These are phyloP conservation scores for Pelochelys cantorii DNA, from an alignment of 2,797 vertebrate species.

Conservation along the genomic window DNA sequence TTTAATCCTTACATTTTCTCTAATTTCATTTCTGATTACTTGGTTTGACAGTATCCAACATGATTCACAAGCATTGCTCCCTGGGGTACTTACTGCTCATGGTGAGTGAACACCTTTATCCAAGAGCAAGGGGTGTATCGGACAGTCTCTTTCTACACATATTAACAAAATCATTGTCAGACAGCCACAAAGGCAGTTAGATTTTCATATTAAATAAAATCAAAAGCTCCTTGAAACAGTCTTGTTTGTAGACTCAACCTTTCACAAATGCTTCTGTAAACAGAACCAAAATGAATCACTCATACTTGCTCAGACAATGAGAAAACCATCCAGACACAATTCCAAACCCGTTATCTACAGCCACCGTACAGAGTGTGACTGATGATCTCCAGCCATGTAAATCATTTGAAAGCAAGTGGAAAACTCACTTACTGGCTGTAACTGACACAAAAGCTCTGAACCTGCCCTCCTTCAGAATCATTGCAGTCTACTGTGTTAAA, in stretches of 20 bases:
- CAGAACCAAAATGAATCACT: not conserved
- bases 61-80: constrained; percentile 21
- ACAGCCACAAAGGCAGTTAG: not conserved
- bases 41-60: not conserved
- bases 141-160: constrained; percentile 16
- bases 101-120: not conserved
- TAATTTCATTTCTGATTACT: constrained; percentile 48
- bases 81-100: not conserved
- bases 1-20: constrained; percentile 44
- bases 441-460: not conserved
- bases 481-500: rapidly evolving
- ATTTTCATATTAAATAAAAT: not conserved
- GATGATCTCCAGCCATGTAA: not conserved
- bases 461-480: not conserved
- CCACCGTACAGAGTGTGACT: rapidly evolving
- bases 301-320: not conserved
- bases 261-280: not conserved
- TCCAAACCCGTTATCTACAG: rapidly evolving
- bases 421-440: not conserved
- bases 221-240: not conserved
- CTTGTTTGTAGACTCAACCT: not conserved
- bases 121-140: not conserved
- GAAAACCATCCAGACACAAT: not conserved
- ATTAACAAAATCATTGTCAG: constrained; percentile 34
- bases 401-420: constrained; percentile 4